These are phyloP conservation scores for Amblyjoppa proteus DNA, from an alignment of 2,888 invertebrate species.

Conservation along the genomic window DNA sequence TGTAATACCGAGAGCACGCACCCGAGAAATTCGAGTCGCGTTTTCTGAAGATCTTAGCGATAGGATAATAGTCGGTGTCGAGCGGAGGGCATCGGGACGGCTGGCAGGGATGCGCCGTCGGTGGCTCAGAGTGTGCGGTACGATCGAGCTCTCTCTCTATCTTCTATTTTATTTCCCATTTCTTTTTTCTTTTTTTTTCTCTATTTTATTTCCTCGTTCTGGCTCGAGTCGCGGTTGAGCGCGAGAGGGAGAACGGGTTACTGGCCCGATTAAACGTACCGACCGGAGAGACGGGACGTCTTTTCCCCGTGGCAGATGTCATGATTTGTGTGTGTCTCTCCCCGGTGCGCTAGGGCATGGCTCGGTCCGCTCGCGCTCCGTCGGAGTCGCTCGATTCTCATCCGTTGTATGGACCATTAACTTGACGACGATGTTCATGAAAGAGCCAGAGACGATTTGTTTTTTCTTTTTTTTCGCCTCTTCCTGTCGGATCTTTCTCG, in stretches of 20 bases:
- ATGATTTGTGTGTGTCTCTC: slow-evolving; percentile 41
- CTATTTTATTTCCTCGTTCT: slow-evolving; percentile 36
- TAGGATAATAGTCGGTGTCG: slow-evolving; percentile 44
- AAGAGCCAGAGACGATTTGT: slow-evolving; percentile 15
- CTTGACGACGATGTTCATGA: slow-evolving; percentile 35
- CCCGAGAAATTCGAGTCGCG: slow-evolving; percentile 18
- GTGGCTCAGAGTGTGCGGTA: slow-evolving; percentile 13
- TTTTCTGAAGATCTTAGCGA: slow-evolving; percentile 50
- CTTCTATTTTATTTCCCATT: not conserved
- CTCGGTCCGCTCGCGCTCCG: slow-evolving; percentile 33
- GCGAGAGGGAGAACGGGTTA: slow-evolving; percentile 40
- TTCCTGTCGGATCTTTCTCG: slow-evolving; percentile 47
- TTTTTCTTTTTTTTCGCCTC: slow-evolving; percentile 21
- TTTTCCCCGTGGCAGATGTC: slow-evolving; percentile 54
- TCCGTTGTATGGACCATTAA: slow-evolving; percentile 45
- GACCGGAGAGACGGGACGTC: slow-evolving; percentile 34
- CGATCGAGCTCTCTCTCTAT: slow-evolving; percentile 11
- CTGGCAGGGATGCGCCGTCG: slow-evolving; percentile 23
- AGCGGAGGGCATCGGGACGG: slow-evolving; percentile 7
- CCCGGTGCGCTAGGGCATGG: slow-evolving; percentile 35
- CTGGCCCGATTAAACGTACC: slow-evolving; percentile 51
- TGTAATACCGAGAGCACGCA: slow-evolving; percentile 11
- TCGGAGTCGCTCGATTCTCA: slow-evolving; percentile 25
- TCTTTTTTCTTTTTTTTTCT: slow-evolving; percentile 34
- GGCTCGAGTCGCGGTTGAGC: slow-evolving; percentile 24